These are phyloP conservation scores for Hippopotamus amphibius DNA, from an alignment of 2,113 vertebrate genomes.

Conservation along the genomic window DNA sequence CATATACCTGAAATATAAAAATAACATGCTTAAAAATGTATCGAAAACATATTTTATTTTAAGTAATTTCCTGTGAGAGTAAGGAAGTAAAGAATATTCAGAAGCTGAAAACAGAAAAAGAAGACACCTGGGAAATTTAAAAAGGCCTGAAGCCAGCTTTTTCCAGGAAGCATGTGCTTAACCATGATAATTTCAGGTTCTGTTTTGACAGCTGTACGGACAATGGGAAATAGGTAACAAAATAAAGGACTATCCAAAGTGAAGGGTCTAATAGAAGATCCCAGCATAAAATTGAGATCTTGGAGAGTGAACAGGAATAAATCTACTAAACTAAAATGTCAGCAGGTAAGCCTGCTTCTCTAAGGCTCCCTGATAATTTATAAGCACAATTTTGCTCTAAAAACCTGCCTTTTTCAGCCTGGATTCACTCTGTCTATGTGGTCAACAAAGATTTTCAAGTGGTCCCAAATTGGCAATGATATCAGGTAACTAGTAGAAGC, in stretches of 20 bases:
- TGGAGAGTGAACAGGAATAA: neutral
- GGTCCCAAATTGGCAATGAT: neutral
- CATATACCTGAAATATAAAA: neutral
- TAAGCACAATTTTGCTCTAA: neutral
- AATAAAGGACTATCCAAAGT: neutral
- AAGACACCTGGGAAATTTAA: neutral
- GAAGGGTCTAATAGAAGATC: neutral
- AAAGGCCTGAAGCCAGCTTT: neutral
- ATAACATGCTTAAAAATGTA: neutral
- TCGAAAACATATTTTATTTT: neutral
- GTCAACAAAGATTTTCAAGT: neutral
- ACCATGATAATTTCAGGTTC: neutral
- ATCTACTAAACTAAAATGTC: neutral
- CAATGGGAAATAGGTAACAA: neutral
- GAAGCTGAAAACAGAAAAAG: constrained; percentile 1
- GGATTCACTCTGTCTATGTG: neutral
- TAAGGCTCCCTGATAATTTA: neutral
- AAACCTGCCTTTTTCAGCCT: neutral
- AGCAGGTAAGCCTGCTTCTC: neutral
- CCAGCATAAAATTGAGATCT: neutral
- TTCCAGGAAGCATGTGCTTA: neutral
- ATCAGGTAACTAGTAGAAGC: neutral
- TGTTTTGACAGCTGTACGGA: neutral
- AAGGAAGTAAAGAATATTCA: constrained; percentile 46
- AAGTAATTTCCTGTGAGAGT: neutral